A percentile compares a stretch with the other conserved stretches of the same genome.
These are phyloP conservation scores for Nymphalis polychloros DNA, from an alignment of 2,888 invertebrate genomes.

Conservation along the genomic window DNA sequence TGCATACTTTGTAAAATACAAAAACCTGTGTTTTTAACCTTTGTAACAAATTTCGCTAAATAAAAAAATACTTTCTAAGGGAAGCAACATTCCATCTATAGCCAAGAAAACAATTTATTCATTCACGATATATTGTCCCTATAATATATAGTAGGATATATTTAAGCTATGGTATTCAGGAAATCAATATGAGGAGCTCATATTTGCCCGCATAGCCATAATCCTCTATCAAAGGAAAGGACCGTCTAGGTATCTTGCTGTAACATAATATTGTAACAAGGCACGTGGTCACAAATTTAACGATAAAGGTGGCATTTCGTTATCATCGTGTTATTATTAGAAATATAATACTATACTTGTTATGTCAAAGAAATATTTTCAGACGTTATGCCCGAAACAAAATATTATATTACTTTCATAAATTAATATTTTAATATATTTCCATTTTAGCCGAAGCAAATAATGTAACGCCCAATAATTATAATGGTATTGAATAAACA, in stretches of 20 bases:
- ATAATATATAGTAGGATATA: slow-evolving; percentile 14
- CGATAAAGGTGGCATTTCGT: slow-evolving; percentile 20
- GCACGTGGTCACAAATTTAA: slow-evolving; percentile 25
- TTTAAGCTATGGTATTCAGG: slow-evolving; percentile 31
- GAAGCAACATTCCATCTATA: neutral
- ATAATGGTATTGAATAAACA: no score
- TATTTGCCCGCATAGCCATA: slow-evolving; percentile 49
- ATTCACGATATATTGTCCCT: slow-evolving; percentile 7
- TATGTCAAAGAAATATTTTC: neutral
- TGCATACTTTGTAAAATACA: slow-evolving; percentile 24
- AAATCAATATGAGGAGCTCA: slow-evolving; percentile 52
- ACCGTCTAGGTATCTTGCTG: slow-evolving; percentile 38
- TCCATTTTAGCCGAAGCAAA: no score
- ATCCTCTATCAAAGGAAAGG: slow-evolving; percentile 51
- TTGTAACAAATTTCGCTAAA: neutral
- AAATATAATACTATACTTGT: neutral
- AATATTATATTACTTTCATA: no score
- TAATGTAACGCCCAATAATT: no score
- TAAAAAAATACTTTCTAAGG: neutral
- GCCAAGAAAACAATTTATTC: neutral
- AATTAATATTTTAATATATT: no score
- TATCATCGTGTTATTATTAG: slow-evolving; percentile 9
- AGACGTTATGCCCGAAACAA: no score
- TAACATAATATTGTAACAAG: slow-evolving; percentile 49
- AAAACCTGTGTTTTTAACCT: neutral